phyloP scores from a whole-genome alignment of 2,113 vertebrate species.

The Melanerpes aurifrons region DNA sequence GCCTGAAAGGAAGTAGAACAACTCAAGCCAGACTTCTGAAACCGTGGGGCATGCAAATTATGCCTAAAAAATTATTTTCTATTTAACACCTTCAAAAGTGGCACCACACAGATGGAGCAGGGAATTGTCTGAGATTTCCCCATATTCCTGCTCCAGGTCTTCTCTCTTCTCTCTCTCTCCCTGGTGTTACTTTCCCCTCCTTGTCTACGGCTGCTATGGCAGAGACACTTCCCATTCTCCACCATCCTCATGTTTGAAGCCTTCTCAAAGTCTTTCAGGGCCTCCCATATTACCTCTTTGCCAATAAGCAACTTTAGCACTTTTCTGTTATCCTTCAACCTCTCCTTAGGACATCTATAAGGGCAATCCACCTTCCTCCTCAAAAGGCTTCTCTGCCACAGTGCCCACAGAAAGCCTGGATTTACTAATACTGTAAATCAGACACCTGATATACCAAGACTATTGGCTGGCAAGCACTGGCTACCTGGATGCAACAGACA shows the following conservation, averaged over 20 bases:
- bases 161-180: background rate
- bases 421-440: background rate
- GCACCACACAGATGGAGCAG: background rate
- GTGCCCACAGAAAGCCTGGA: background rate
- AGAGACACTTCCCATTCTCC: background rate
- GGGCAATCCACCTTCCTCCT: background rate
- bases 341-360: background rate
- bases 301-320: background rate
- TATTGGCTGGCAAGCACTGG: background rate
- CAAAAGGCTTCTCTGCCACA: background rate
- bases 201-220: background rate
- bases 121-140: background rate
- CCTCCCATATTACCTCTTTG: background rate
- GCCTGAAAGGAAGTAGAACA: background rate
- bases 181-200: background rate
- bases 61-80: background rate
- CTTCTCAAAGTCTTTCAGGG: background rate
- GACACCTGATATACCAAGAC: background rate
- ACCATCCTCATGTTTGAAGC: background rate
- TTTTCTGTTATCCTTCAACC: background rate
- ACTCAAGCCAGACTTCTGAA: background rate
- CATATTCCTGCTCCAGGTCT: background rate
- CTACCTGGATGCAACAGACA: background rate
- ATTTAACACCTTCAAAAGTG: background rate
- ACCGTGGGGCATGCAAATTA: background rate